phyloP scores from a whole-genome alignment of 2,113 vertebrate species.

The Antennarius striatus region DNA sequence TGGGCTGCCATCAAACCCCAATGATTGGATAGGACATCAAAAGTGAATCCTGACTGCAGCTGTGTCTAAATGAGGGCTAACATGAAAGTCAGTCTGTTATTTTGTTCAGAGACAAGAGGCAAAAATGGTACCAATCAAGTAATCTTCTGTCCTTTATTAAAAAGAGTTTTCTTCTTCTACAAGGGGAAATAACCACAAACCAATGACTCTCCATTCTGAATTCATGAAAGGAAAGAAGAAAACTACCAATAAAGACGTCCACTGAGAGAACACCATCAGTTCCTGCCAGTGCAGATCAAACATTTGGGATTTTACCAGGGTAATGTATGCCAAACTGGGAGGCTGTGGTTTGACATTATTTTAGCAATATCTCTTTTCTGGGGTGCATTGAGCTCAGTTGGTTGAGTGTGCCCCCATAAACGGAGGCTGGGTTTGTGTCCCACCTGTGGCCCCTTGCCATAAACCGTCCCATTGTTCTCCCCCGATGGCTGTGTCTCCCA shows the following conservation, averaged over 20 bases:
- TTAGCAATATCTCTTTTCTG: slow-evolving; percentile 17
- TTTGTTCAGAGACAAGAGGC: not conserved
- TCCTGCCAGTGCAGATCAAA: not conserved
- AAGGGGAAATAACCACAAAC: not conserved
- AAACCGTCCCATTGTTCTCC: too few species aligned
- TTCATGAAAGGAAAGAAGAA: slow-evolving; percentile 6
- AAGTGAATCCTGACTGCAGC: not conserved
- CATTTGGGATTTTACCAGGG: not conserved
- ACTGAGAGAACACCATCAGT: too few species aligned
- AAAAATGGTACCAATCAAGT: not conserved
- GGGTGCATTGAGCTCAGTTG: not conserved
- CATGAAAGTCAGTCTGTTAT: not conserved
- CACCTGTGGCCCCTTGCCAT: too few species aligned
- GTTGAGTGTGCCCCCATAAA: slow-evolving; percentile 11
- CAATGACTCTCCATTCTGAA: slow-evolving; percentile 3
- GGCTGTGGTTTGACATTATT: slow-evolving; percentile 1
- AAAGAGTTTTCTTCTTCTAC: not conserved
- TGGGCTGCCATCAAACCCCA: not conserved
- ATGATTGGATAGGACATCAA: not conserved
- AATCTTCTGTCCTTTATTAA: not conserved
- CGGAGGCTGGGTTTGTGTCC: not conserved
- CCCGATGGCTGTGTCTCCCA: too few species aligned
- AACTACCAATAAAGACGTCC: not conserved
- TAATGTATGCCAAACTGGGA: slow-evolving; percentile 1
- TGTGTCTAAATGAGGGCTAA: slow-evolving; percentile 1